Percentiles rank a stretch among this genome's conserved stretches.
Conservation (phyloP, 2,797 vertebrate species). For the Bovichtus diacanthus region DNA sequence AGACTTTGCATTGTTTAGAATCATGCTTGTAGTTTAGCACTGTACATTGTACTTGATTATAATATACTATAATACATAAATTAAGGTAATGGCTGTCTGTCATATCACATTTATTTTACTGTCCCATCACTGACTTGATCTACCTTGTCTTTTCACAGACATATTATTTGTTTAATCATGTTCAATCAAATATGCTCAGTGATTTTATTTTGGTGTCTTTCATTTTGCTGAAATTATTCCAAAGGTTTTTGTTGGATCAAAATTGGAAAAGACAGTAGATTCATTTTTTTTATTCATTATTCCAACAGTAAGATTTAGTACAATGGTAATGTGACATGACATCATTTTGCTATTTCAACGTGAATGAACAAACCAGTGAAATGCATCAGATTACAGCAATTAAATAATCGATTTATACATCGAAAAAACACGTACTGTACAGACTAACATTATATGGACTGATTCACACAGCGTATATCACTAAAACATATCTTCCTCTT, state of each 20-base stretch:
- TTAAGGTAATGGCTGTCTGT: neutral
- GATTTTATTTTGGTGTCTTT: neutral
- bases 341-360: neutral
- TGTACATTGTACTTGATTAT: neutral
- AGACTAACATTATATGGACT: neutral
- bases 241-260: neutral
- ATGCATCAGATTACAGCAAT: neutral
- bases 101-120: neutral
- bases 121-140: neutral
- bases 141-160: neutral
- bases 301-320: neutral
- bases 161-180: neutral
- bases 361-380: neutral
- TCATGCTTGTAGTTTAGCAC: neutral
- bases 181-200: neutral
- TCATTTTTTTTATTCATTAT: neutral
- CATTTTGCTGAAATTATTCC: too few relatives aligned
- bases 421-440: too few relatives aligned
- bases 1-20: neutral
- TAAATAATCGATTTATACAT: neutral
- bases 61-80: neutral
- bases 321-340: neutral
- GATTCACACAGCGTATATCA: neutral
- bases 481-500: neutral
- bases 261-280: neutral